Evolutionary conservation across 1,140 invertebrate genomes (phyloP).

Genomic region (Brachionus angularis): DNA sequence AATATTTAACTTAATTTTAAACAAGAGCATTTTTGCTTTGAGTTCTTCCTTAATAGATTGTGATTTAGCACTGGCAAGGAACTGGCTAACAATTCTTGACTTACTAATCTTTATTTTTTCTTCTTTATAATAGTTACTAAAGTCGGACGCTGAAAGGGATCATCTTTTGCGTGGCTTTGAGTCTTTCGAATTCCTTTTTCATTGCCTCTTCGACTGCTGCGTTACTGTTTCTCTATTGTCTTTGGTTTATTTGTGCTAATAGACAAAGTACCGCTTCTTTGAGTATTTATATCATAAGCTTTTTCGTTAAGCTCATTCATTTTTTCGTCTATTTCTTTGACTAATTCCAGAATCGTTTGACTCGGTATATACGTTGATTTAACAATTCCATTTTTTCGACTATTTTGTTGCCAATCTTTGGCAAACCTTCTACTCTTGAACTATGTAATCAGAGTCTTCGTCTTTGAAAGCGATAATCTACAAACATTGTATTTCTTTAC

Average conservation of each 20-base stretch:
- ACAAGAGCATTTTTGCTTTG: neutral
- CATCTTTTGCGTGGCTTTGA: constrained; percentile 27
- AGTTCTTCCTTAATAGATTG: neutral
- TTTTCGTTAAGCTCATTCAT: constrained; percentile 39
- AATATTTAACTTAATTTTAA: neutral
- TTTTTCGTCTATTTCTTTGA: constrained; percentile 34
- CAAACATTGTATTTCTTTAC: constrained; percentile 32
- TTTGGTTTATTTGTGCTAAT: constrained; percentile 21
- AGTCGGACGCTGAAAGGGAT: constrained; percentile 39
- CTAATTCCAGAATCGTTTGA: constrained; percentile 8
- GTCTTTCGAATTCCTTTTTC: constrained; percentile 43
- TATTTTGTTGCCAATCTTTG: constrained; percentile 37
- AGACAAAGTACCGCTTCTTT: constrained; percentile 36
- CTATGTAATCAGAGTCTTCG: constrained; percentile 39
- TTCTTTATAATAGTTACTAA: constrained; percentile 20
- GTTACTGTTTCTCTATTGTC: neutral
- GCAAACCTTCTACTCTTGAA: constrained; percentile 24
- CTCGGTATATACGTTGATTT: neutral
- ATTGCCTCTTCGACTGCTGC: constrained; percentile 35
- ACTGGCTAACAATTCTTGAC: too few relatives aligned
- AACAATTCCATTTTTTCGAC: constrained; percentile 20
- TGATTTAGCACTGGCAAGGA: too few relatives aligned
- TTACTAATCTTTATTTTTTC: neutral
- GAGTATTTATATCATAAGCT: neutral
- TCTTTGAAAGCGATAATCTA: constrained; percentile 38